A percentile compares a stretch with the other conserved stretches of the same genome.
phyloP scores from a whole-genome alignment of 2,113 vertebrate species.

The Caranx ignobilis region DNA sequence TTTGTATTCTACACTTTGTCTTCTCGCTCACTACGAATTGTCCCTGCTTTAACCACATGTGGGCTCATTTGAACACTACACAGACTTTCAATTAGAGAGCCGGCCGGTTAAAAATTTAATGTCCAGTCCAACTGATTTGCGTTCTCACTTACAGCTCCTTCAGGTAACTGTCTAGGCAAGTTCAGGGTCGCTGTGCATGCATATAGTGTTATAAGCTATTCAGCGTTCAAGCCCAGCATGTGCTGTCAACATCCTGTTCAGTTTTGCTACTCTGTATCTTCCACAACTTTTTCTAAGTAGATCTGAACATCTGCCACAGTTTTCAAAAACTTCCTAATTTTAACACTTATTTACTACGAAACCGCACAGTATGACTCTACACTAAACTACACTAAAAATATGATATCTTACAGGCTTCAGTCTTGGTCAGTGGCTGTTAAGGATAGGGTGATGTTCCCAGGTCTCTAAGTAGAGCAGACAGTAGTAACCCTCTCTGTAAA shows the following conservation, averaged over 20 bases:
- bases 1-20: too few relatives aligned
- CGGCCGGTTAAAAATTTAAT: too few relatives aligned
- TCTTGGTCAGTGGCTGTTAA: constrained; percentile 44
- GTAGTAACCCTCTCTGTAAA: constrained; percentile 65
- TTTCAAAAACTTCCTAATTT: constrained; percentile 25
- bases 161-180: too few relatives aligned
- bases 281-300: constrained; percentile 43
- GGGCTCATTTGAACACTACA: too few relatives aligned
- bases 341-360: constrained; percentile 65
- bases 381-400: constrained; percentile 29
- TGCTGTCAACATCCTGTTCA: constrained; percentile 1
- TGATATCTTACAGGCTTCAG: neutral
- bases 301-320: constrained; percentile 51
- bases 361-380: constrained; percentile 57
- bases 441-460: constrained; percentile 37
- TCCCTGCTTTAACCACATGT: too few relatives aligned
- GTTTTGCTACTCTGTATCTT: constrained; percentile 20
- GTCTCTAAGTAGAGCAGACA: constrained; percentile 73
- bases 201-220: neutral
- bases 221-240: neutral
- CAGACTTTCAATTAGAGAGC: too few relatives aligned
- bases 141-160: too few relatives aligned
- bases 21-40: too few relatives aligned
- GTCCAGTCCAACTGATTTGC: too few relatives aligned
- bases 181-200: too few relatives aligned